Conservation (phyloP, 1,140 invertebrate species). For the Tetramorium parvispinum region DNA sequence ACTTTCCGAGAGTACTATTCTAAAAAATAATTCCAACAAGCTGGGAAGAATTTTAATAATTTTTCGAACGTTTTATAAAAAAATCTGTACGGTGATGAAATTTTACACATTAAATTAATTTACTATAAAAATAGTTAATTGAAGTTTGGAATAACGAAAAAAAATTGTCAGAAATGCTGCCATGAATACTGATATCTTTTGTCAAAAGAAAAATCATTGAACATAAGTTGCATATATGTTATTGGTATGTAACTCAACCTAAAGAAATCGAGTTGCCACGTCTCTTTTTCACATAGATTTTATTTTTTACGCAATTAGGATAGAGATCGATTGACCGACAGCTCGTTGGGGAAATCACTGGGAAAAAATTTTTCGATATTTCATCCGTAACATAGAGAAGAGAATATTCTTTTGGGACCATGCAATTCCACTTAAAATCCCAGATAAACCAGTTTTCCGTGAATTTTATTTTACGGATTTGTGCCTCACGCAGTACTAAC, state of each 20-base stretch:
- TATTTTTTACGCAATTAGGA: conserved; percentile 30
- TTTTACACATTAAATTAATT: conserved; percentile 10
- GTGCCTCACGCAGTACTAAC: not conserved
- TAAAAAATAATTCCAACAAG: not conserved
- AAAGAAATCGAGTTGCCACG: not conserved
- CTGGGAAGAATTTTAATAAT: not conserved
- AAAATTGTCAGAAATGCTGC: not conserved
- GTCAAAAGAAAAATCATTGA: not conserved
- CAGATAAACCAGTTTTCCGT: not conserved
- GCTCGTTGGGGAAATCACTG: not conserved
- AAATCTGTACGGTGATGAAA: not conserved
- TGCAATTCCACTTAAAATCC: conserved; percentile 13
- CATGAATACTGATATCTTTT: not conserved
- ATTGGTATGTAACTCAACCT: not conserved
- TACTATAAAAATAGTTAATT: not conserved
- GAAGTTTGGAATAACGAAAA: not conserved
- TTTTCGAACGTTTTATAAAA: not conserved
- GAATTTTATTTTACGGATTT: conserved; percentile 3
- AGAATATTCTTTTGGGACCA: not conserved
- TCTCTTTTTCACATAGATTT: conserved; percentile 3
- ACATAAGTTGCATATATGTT: not conserved
- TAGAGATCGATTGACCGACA: conserved; percentile 2
- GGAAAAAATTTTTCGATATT: conserved; percentile 7
- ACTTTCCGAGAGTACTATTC: not conserved
- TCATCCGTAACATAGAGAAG: not conserved